phyloP scores from a whole-genome alignment of 2,888 invertebrate genomes.

The Cheilosia grossa region DNA sequence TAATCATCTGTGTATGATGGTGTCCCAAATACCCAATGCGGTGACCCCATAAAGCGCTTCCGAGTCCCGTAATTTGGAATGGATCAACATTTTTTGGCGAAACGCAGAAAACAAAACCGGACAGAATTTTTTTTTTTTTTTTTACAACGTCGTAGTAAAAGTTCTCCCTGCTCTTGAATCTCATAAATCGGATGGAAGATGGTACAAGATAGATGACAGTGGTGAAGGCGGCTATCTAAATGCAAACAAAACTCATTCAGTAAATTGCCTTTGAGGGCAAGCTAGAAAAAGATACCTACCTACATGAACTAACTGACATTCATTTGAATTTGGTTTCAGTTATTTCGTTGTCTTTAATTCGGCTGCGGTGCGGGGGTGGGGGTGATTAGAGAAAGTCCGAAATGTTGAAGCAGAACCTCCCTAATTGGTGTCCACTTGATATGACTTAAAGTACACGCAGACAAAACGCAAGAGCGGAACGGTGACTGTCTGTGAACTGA shows the following conservation, averaged over 20 bases:
- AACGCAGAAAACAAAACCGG: conserved; percentile 25
- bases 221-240: conserved; percentile 21
- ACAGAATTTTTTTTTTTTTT: conserved; percentile 13
- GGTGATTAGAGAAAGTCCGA: conserved; percentile 53
- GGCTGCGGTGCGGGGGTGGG: conserved; percentile 13
- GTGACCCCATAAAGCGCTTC: conserved; percentile 6
- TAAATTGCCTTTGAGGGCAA: conserved; percentile 48
- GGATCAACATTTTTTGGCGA: conserved; percentile 28
- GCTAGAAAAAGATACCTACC: conserved; percentile 1
- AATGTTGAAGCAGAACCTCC: conserved; percentile 21
- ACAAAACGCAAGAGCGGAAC: conserved; percentile 9
- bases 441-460: neutral
- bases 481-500: neutral
- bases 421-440: conserved; percentile 48
- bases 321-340: conserved; percentile 39
- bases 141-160: conserved; percentile 47
- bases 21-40: neutral
- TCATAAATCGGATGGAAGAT: conserved; percentile 50
- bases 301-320: conserved; percentile 32
- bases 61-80: conserved; percentile 36
- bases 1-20: neutral
- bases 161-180: conserved; percentile 46
- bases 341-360: conserved; percentile 15
- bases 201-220: neutral
- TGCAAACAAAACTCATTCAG: conserved; percentile 57